phyloP scores from a whole-genome alignment of 1,140 invertebrate species.

The Meloidogyne floridensis region DNA sequence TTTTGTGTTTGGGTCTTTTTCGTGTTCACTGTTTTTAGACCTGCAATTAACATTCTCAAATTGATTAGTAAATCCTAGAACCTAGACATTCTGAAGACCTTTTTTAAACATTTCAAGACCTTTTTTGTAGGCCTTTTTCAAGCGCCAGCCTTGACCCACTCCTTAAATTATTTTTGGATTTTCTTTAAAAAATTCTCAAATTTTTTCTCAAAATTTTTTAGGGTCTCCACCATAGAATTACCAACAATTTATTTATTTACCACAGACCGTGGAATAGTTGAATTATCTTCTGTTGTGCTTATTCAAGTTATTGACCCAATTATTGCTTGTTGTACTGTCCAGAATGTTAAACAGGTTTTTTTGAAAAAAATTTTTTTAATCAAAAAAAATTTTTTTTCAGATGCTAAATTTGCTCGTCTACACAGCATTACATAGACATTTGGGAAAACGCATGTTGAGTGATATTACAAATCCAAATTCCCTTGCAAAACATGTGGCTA shows the following conservation, averaged over 20 bases:
- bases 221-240: conserved; percentile 38
- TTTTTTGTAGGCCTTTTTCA: too few species aligned
- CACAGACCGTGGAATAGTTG: conserved; percentile 45
- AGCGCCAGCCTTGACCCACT: too few species aligned
- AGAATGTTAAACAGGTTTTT: conserved; percentile 40
- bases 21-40: too few species aligned
- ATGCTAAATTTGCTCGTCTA: conserved; percentile 42
- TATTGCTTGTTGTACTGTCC: conserved; percentile 35
- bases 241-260: conserved; percentile 49
- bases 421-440: conserved; percentile 41
- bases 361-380: conserved; percentile 6
- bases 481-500: conserved; percentile 7
- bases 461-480: conserved; percentile 42
- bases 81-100: too few species aligned
- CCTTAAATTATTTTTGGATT: too few species aligned
- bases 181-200: neutral
- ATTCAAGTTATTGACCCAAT: conserved; percentile 46
- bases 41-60: too few species aligned
- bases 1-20: too few species aligned
- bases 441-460: conserved; percentile 33
- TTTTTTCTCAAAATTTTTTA: neutral
- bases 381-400: neutral
- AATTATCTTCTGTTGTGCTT: conserved; percentile 46
- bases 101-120: too few species aligned
- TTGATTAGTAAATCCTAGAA: too few species aligned